These are phyloP conservation scores for Tribolium freemani DNA, from an alignment of 2,888 invertebrate species.

Conservation along the genomic window DNA sequence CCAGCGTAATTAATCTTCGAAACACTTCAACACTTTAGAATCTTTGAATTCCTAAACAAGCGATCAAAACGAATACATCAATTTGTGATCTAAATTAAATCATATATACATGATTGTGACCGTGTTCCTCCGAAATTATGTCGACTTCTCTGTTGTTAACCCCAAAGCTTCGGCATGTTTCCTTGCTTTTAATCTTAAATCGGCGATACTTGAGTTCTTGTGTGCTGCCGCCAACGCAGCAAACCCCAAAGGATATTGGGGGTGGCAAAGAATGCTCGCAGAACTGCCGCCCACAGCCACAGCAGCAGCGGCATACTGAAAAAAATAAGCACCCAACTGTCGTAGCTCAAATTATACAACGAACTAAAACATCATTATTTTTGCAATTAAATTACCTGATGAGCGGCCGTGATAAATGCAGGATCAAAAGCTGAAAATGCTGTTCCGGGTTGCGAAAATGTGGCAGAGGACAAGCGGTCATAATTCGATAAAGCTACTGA, in stretches of 20 bases:
- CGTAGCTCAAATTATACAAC: background rate
- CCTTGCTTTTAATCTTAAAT: conserved; percentile 92
- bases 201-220: conserved; percentile 94
- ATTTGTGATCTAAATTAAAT: conserved; percentile 16
- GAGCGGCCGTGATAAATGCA: conserved; percentile 84
- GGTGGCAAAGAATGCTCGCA: conserved; percentile 75
- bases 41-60: conserved; percentile 38
- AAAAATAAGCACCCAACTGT: background rate
- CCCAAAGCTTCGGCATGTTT: conserved; percentile 93
- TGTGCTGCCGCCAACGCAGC: conserved; percentile 87
- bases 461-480: conserved; percentile 66
- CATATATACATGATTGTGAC: conserved; percentile 31
- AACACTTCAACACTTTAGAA: conserved; percentile 43
- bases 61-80: conserved; percentile 31
- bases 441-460: conserved; percentile 70
- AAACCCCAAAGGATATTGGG: conserved; percentile 80
- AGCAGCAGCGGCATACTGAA: conserved; percentile 71
- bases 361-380: conserved; percentile 10
- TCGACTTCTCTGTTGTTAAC: conserved; percentile 67
- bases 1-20: conserved; percentile 32
- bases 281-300: conserved; percentile 67
- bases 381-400: conserved; percentile 73
- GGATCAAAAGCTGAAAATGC: conserved; percentile 88
- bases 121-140: conserved; percentile 34
- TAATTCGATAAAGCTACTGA: conserved; percentile 67